Percentiles rank a stretch among this genome's conserved stretches.
These are phyloP conservation scores for Lasius fuliginosus DNA, from an alignment of 2,888 invertebrate species.

Conservation along the genomic window DNA sequence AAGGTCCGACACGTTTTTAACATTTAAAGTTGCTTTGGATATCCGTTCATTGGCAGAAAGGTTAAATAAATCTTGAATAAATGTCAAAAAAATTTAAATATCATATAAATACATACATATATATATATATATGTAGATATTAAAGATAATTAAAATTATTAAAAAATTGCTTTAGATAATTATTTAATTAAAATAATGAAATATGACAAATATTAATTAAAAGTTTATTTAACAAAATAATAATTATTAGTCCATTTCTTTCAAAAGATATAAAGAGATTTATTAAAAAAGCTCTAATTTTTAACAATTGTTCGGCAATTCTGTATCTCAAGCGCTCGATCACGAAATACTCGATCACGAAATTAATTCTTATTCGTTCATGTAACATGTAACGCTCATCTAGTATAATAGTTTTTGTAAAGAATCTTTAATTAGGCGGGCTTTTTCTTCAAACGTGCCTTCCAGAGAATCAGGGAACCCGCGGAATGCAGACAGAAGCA, in stretches of 20 bases:
- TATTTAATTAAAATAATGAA: too few relatives aligned
- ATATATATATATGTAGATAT: too few relatives aligned
- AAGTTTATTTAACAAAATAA: too few relatives aligned
- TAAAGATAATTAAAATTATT: too few relatives aligned
- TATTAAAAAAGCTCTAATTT: background rate
- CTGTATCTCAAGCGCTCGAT: background rate
- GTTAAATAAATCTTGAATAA: too few relatives aligned
- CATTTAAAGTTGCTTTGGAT: too few relatives aligned
- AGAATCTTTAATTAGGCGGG: constrained; percentile 23
- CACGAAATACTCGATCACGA: background rate
- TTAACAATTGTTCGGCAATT: background rate
- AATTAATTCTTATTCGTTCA: constrained; percentile 4
- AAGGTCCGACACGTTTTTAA: too few relatives aligned
- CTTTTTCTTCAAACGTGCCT: constrained; percentile 5
- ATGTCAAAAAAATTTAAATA: too few relatives aligned
- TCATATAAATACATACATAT: too few relatives aligned
- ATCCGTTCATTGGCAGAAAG: too few relatives aligned
- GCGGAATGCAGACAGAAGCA: constrained; percentile 10
- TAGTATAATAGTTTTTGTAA: constrained; percentile 1
- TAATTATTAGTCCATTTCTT: background rate
- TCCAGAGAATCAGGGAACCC: background rate
- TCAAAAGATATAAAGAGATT: background rate
- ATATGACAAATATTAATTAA: too few relatives aligned
- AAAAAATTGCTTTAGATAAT: too few relatives aligned
- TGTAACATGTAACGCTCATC: background rate